Percentiles rank a stretch among this genome's conserved stretches.
These are phyloP conservation scores for Galbula dea DNA, from an alignment of 2,113 vertebrate species.

Conservation along the genomic window DNA sequence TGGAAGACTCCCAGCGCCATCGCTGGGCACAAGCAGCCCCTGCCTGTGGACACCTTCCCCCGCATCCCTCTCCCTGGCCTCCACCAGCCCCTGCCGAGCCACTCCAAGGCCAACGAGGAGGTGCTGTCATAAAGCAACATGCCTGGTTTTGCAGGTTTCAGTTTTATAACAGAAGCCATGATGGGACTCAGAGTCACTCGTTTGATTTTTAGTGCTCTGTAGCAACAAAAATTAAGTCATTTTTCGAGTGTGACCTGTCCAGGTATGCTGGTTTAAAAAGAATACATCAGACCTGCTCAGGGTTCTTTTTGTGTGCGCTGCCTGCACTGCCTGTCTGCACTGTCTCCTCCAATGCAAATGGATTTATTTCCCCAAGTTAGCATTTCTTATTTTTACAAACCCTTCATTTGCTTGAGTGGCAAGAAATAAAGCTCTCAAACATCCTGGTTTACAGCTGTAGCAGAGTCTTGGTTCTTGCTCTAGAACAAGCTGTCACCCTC, in stretches of 20 bases:
- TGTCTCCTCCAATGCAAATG: background rate
- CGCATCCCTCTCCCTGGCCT: background rate
- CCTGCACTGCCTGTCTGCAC: background rate
- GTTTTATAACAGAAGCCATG: background rate
- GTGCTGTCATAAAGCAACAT: accelerated
- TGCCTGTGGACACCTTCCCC: background rate
- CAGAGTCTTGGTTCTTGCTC: background rate
- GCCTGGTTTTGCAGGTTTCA: background rate
- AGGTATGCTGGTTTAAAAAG: background rate
- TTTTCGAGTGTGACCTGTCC: background rate
- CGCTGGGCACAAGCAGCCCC: background rate
- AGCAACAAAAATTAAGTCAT: background rate
- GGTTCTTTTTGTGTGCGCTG: background rate
- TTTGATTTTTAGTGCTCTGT: background rate
- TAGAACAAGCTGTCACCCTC: background rate
- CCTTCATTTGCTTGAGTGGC: background rate
- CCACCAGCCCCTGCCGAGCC: background rate
- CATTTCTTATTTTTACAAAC: background rate
- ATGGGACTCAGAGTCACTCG: background rate
- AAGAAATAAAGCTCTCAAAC: background rate
- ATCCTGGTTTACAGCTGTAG: background rate
- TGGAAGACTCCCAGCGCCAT: accelerated
- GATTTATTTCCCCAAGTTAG: background rate
- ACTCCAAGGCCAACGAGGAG: accelerated
- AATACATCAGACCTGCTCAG: background rate